phyloP scores from a whole-genome alignment of 2,888 invertebrate genomes.

The Drosophila maculinotata region DNA sequence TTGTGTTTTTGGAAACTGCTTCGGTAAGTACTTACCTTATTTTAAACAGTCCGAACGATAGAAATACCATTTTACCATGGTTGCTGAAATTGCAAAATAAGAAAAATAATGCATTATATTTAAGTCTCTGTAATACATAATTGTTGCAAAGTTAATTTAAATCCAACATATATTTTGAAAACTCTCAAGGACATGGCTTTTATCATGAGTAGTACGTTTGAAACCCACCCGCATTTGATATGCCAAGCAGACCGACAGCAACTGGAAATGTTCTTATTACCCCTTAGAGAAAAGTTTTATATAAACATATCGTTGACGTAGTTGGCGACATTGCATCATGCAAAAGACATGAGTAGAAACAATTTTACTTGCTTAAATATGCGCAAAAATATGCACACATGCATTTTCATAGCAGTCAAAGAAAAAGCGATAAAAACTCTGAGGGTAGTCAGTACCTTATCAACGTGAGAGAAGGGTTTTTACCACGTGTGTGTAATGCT shows the following conservation, averaged over 20 bases:
- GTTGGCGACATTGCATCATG: conserved; percentile 14
- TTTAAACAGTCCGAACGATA: background rate
- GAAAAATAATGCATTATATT: background rate
- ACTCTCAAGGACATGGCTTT: background rate
- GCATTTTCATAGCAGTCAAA: background rate
- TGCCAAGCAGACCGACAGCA: background rate
- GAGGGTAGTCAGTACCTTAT: background rate
- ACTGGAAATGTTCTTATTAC: background rate
- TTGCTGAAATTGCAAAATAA: conserved; percentile 3
- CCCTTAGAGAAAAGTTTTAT: background rate
- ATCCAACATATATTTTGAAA: background rate
- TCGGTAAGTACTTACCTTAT: conserved; percentile 62
- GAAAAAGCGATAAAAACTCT: background rate
- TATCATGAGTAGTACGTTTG: background rate
- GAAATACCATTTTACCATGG: background rate
- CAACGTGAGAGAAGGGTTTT: background rate
- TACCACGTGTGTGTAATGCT: background rate
- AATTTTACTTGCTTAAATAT: background rate
- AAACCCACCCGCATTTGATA: background rate
- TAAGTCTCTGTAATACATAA: background rate
- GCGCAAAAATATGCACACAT: conserved; percentile 4
- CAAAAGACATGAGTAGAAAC: conserved; percentile 2
- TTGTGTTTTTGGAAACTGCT: conserved; percentile 42
- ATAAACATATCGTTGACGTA: conserved; percentile 7
- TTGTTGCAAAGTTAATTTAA: background rate